Conservation (phyloP, 2,888 invertebrate genomes). For the Drosophila neonasuta region DNA sequence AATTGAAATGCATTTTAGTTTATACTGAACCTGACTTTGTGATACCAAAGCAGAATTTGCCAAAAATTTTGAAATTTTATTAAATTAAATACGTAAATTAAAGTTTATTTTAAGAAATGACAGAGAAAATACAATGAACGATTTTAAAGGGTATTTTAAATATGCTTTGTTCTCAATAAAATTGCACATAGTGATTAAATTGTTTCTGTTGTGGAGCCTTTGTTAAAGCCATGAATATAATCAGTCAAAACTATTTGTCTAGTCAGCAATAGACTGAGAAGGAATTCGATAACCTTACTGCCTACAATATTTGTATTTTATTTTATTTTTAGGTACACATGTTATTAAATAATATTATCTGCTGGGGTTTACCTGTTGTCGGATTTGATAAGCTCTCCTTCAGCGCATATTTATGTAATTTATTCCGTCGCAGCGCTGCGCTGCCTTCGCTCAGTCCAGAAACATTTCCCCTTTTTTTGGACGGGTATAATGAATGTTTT, state of each 20-base stretch:
- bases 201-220: too few species aligned
- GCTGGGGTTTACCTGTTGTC: conserved; percentile 3
- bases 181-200: not conserved
- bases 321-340: not conserved
- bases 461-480: conserved; percentile 17
- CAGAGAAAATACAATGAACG: too few species aligned
- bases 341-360: not conserved
- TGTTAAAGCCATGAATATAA: not conserved
- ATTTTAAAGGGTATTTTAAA: too few species aligned
- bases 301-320: not conserved
- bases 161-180: too few species aligned
- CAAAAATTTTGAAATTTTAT: not conserved
- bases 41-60: not conserved
- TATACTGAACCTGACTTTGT: not conserved
- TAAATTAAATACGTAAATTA: too few species aligned
- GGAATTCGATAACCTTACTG: not conserved
- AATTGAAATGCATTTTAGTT: not conserved
- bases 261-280: too few species aligned
- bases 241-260: not conserved
- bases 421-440: conserved; percentile 18
- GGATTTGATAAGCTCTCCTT: conserved; percentile 14
- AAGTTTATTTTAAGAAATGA: too few species aligned
- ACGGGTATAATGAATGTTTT: conserved; percentile 50
- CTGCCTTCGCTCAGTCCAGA: conserved; percentile 6
- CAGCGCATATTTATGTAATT: conserved; percentile 18